phyloP scores from a whole-genome alignment of 1,140 invertebrate species.

The Heliothis virescens region DNA sequence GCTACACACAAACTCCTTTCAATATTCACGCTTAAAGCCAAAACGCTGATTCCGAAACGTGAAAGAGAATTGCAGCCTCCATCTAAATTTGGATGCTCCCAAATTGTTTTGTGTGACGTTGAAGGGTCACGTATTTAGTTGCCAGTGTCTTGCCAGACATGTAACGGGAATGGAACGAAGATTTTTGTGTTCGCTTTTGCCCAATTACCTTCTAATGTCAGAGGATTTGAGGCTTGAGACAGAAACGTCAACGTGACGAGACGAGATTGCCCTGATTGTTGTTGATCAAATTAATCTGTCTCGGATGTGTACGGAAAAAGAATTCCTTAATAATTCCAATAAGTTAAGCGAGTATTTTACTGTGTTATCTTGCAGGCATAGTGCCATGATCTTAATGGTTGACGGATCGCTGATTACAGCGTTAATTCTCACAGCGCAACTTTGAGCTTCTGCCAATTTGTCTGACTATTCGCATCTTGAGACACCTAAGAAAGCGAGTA shows the following conservation, averaged over 20 bases:
- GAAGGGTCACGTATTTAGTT: conserved; percentile 48
- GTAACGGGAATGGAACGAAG: conserved; percentile 30
- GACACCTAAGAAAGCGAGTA: conserved; percentile 9
- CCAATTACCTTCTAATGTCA: conserved; percentile 35
- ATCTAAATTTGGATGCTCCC: conserved; percentile 27
- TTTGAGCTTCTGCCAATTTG: background rate
- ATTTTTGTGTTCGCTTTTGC: conserved; percentile 26
- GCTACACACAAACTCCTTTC: background rate
- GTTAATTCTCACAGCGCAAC: conserved; percentile 2
- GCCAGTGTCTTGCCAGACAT: conserved; percentile 24
- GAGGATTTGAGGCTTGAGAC: conserved; percentile 14
- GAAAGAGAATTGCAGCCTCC: conserved; percentile 27
- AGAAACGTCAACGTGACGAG: conserved; percentile 11
- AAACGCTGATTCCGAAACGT: conserved; percentile 11
- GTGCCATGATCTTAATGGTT: background rate
- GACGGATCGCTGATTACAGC: background rate
- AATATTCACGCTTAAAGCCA: conserved; percentile 6
- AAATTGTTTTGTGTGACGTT: conserved; percentile 53
- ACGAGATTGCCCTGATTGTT: conserved; percentile 28
- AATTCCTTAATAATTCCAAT: too few relatives aligned
- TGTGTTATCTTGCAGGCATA: background rate
- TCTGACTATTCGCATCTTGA: background rate
- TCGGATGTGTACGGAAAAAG: background rate
- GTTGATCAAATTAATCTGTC: conserved; percentile 22
- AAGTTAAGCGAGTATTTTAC: background rate